Evolutionary conservation across 2,888 invertebrate genomes (phyloP), one percentile per base, ranked within the genome.

Genomic region (Elysia crispata): DNA sequence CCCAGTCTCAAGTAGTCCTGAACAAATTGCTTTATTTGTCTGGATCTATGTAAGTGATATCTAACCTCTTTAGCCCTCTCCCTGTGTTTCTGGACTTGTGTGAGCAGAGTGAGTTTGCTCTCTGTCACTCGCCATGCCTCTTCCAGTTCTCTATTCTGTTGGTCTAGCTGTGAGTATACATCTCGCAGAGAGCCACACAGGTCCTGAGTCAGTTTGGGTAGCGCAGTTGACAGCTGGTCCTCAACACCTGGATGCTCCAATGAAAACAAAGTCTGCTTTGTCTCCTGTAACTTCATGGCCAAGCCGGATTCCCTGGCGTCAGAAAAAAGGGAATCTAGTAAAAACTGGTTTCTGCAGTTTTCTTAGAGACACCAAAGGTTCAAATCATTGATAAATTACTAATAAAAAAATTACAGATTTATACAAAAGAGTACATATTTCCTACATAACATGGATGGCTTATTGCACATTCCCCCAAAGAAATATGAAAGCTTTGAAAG

Each of bases 11-110:
- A n/a, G n/a, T n/a, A n/a, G n/a, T n/a, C n/a, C n/a, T n/a, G n/a
- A n/a, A n/a, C n/a, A n/a, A n/a, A n/a, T n/a, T n/a, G n/a, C n/a
- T n/a, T n/a, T n/a, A n/a, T n/a, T n/a, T n/a, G n/a, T n/a, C n/a
- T n/a, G n/a, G n/a, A n/a, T n/a, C n/a, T n/a, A n/a, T n/a, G n/a
- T n/a, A n/a, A n/a, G n/a, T n/a, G n/a, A 0, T 25, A 1, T 18
- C 20, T 76, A 5, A 81, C 81, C 83, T 83, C 83, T 23, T 74
- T 64, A 13, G 81, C 80, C 49, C 82, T 76, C 54, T 83, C 83
- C 20, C 78, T 67, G 54, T 83, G 82, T 41, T 72, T 30, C 60
- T 83, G 69, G 13, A 80, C 41, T 54, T 82, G 81, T n/a, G 80
- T 76, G 8, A 77, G 76, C 13, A 77, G 28, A 5, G 77, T 77